Conservation (phyloP, 1,140 invertebrate species). For the Plodia interpunctella region DNA sequence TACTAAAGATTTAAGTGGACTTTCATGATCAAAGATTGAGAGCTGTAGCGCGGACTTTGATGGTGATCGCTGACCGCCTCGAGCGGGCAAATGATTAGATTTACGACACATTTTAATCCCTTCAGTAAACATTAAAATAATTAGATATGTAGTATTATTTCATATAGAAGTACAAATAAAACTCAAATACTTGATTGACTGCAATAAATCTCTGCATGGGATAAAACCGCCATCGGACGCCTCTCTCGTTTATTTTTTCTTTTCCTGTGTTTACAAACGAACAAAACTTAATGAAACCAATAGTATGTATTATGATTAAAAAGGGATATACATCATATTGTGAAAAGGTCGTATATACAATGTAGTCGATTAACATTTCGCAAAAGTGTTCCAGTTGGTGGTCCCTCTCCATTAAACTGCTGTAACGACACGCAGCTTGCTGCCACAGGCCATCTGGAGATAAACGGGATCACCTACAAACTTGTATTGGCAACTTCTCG, state of each 20-base stretch:
- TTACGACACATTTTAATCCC: not conserved
- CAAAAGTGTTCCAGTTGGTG: not conserved
- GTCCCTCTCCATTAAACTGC: conserved; percentile 1
- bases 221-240: too few species aligned
- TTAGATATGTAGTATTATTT: too few species aligned
- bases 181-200: too few species aligned
- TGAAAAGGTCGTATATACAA: not conserved
- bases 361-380: conserved; percentile 1
- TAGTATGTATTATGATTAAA: not conserved
- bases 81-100: not conserved
- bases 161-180: too few species aligned
- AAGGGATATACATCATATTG: not conserved
- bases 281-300: too few species aligned
- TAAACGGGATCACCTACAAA: conserved; percentile 4
- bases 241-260: too few species aligned
- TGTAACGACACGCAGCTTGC: conserved; percentile 5
- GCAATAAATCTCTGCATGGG: too few species aligned
- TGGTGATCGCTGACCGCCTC: not conserved
- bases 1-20: conserved; percentile 9
- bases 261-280: too few species aligned
- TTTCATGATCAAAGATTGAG: conserved; percentile 1
- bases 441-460: conserved; percentile 2
- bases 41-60: not conserved
- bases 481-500: not conserved
- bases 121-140: not conserved